Conservation (phyloP, 2,113 vertebrate genomes). For the Rattus norvegicus region DNA sequence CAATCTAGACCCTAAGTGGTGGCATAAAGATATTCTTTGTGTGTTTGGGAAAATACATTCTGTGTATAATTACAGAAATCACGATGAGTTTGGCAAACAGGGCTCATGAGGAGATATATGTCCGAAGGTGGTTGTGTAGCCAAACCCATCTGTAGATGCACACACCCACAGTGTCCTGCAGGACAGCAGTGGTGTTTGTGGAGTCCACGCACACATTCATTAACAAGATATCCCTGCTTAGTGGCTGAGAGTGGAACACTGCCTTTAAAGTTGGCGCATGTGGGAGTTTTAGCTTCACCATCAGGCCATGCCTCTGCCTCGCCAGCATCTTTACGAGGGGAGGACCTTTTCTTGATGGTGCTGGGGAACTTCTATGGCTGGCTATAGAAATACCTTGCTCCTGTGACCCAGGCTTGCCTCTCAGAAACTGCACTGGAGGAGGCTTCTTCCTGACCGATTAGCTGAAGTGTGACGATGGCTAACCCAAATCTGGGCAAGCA, state of each 20-base stretch:
- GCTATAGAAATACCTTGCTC: no score
- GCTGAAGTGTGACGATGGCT: not conserved
- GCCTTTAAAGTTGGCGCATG: fast-evolving
- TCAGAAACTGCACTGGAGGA: fast-evolving
- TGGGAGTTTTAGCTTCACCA: fast-evolving
- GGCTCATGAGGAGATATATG: slow-evolving; percentile 39
- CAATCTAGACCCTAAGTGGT: slow-evolving; percentile 87
- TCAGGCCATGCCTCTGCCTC: fast-evolving
- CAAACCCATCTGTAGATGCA: not conserved
- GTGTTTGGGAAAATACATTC: slow-evolving; percentile 87
- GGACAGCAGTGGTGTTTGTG: fast-evolving
- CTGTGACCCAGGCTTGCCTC: not conserved
- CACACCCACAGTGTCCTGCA: fast-evolving
- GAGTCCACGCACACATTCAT: fast-evolving
- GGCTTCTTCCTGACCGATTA: not conserved
- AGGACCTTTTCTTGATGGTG: fast-evolving
- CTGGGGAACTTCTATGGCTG: fast-evolving
- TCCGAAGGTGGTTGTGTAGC: not conserved
- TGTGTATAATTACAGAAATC: slow-evolving; percentile 86
- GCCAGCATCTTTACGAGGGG: fast-evolving
- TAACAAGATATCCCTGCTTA: not conserved
- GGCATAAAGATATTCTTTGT: slow-evolving; percentile 86
- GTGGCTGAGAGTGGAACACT: not conserved
- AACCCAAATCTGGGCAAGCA: not conserved
- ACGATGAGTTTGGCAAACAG: slow-evolving; percentile 85